phyloP scores from a whole-genome alignment of 2,113 vertebrate species.

The Cairina moschata region DNA sequence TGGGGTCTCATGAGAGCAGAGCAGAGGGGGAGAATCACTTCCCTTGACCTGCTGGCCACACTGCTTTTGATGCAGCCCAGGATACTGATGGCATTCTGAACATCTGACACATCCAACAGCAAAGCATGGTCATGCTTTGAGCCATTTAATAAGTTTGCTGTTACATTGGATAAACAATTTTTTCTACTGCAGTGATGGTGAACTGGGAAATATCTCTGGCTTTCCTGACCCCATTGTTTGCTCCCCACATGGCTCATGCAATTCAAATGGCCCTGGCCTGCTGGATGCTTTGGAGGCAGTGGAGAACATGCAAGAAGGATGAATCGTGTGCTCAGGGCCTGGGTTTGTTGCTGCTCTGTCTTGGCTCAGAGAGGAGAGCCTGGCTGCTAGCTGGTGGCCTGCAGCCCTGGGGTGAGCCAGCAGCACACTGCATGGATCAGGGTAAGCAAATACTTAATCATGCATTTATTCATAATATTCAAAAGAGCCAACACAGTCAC shows the following conservation, averaged over 20 bases:
- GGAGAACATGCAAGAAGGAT: neutral
- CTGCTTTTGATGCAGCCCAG: no score
- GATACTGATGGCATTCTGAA: no score
- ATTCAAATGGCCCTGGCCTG: neutral
- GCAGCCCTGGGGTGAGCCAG: accelerated
- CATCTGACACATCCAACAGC: no score
- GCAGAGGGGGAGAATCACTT: no score
- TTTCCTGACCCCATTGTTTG: neutral
- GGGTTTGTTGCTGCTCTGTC: neutral
- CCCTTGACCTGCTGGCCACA: no score
- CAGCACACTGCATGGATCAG: neutral
- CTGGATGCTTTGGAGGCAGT: neutral
- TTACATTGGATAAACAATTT: neutral
- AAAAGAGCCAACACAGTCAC: neutral
- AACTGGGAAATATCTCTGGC: neutral
- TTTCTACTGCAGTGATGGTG: accelerated
- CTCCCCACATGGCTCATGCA: neutral
- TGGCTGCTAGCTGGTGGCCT: neutral
- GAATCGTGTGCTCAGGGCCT: accelerated
- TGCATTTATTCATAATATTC: conserved; percentile 42
- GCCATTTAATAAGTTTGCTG: neutral
- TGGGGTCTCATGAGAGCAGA: no score
- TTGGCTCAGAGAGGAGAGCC: neutral
- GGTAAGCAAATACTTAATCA: neutral
- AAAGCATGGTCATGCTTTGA: neutral